Conservation (phyloP, 2,113 vertebrate species). For the Phylloscopus whistleri region DNA sequence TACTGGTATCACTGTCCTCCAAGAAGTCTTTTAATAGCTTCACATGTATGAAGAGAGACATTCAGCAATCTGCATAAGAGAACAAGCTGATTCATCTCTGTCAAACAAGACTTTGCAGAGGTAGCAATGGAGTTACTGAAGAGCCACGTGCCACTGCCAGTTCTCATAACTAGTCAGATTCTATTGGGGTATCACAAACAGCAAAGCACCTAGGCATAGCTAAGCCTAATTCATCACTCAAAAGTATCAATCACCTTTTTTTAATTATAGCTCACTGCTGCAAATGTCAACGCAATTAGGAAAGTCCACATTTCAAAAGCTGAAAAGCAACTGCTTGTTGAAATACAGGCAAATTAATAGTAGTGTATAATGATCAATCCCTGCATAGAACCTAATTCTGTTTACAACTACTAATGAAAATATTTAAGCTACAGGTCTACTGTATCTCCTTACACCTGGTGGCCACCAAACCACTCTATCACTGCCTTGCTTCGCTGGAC, state of each 20-base stretch:
- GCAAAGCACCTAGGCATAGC: background rate
- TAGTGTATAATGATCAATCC: background rate
- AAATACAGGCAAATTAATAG: background rate
- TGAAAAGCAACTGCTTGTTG: background rate
- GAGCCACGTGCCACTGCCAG: fast-evolving
- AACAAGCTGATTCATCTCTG: background rate
- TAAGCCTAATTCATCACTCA: background rate
- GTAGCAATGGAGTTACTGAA: background rate
- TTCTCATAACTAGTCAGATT: background rate
- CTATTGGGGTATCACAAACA: background rate
- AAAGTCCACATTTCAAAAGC: background rate
- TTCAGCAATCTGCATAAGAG: background rate
- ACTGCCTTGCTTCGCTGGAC: background rate
- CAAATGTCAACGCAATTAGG: background rate
- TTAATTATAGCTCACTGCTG: background rate
- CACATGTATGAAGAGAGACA: background rate
- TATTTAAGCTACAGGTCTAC: background rate
- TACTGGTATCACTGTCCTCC: background rate
- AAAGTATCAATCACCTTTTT: background rate
- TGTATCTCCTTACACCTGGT: background rate
- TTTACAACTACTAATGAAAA: background rate
- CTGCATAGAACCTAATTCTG: background rate
- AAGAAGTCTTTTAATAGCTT: background rate
- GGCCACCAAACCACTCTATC: background rate
- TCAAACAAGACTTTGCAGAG: background rate